Conservation (phyloP, 92 coral and sea anemone genomes). For the Parazoanthus swiftii region DNA sequence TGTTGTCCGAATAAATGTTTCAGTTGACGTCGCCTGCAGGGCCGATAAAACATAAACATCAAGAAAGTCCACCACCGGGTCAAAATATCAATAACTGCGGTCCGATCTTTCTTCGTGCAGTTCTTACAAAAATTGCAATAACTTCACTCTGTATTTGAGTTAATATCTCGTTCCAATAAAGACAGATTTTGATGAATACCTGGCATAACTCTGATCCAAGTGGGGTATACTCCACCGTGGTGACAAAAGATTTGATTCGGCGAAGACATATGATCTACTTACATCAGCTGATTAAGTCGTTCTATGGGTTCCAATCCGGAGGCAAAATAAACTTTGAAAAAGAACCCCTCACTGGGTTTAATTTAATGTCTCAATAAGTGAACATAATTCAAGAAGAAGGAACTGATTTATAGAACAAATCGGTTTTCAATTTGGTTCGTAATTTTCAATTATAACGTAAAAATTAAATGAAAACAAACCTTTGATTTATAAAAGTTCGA, state of each 20-base stretch:
- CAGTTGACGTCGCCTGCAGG: neutral
- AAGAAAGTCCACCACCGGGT: neutral
- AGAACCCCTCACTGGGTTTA: neutral
- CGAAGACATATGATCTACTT: neutral
- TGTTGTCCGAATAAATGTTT: neutral
- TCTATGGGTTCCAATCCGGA: neutral
- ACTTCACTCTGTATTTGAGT: neutral
- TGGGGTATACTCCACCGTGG: neutral
- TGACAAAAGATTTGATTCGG: neutral
- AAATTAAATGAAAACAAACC: no score
- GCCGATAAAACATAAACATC: neutral
- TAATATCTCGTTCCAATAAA: neutral
- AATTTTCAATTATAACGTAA: no score
- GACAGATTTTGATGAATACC: neutral
- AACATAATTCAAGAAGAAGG: no score
- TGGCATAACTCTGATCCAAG: neutral
- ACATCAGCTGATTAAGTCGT: slow-evolving; percentile 1
- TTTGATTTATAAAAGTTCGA: no score
- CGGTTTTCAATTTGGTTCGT: no score
- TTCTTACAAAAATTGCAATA: neutral
- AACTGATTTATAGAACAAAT: no score
- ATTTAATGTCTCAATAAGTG: neutral
- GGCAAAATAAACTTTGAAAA: slow-evolving; percentile 5
- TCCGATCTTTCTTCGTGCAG: neutral
- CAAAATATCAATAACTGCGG: neutral